A percentile compares a stretch with the other conserved stretches of the same genome.
Evolutionary conservation across 2,113 vertebrate species (phyloP).

Genomic region (Origma solitaria): DNA sequence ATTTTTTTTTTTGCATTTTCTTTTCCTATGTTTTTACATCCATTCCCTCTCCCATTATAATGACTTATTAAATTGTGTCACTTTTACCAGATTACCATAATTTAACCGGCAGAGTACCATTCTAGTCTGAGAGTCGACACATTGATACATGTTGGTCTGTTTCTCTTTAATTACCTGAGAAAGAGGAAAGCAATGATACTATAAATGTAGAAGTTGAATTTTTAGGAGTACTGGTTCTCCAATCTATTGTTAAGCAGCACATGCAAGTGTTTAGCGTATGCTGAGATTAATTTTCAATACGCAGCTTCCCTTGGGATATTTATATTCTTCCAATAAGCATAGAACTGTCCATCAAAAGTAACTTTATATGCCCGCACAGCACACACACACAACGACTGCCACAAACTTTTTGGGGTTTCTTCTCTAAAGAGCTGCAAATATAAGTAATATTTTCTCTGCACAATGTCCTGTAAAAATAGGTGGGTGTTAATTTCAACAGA

Average conservation of each 20-base stretch:
- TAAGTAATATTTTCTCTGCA: slow-evolving; percentile 54
- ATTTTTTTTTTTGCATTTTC: not conserved
- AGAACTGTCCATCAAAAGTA: slow-evolving; percentile 81
- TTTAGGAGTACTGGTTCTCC: slow-evolving; percentile 41
- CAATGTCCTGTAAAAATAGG: slow-evolving; percentile 48
- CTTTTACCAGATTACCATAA: not conserved
- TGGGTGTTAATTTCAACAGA: slow-evolving; percentile 54
- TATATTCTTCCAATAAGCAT: slow-evolving; percentile 78
- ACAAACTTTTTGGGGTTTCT: slow-evolving; percentile 47
- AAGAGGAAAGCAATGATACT: slow-evolving; percentile 18
- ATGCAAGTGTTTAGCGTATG: slow-evolving; percentile 71
- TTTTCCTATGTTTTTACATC: not conserved
- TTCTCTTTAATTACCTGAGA: not conserved
- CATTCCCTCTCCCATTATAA: not conserved
- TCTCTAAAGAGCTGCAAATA: slow-evolving; percentile 59
- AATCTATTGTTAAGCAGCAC: slow-evolving; percentile 64
- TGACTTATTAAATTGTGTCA: not conserved
- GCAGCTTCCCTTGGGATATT: slow-evolving; percentile 74
- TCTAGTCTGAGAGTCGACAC: not conserved
- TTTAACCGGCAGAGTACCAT: not conserved
- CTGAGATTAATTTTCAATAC: slow-evolving; percentile 78
- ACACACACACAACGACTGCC: not conserved
- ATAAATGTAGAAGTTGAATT: slow-evolving; percentile 38
- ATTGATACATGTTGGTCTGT: not conserved
- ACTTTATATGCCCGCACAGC: slow-evolving; percentile 1